Evolutionary conservation across 2,113 vertebrate species (phyloP).

Genomic region (Saimiri boliviensis): DNA sequence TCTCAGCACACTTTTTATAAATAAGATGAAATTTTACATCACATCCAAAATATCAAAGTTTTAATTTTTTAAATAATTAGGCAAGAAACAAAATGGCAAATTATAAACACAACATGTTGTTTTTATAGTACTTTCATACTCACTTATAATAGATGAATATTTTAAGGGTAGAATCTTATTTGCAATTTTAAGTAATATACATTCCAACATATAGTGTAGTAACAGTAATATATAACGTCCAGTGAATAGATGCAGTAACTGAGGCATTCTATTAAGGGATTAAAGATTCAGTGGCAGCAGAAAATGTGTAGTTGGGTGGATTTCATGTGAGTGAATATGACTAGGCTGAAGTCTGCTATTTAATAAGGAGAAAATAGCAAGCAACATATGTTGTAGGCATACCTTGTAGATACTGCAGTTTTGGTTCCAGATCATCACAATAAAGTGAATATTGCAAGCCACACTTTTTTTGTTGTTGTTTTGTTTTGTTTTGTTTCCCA

Average conservation of each 20-base stretch:
- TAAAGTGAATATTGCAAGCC: neutral
- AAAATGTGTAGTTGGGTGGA: neutral
- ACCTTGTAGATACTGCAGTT: neutral
- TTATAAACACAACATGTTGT: constrained; percentile 42
- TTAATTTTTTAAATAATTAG: constrained; percentile 29
- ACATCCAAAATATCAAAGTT: neutral
- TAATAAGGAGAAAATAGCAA: neutral
- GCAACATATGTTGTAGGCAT: neutral
- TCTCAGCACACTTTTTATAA: constrained; percentile 10
- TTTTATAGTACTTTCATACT: constrained; percentile 3
- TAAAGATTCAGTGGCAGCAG: neutral
- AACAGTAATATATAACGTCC: neutral
- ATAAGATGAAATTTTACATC: neutral
- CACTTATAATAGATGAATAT: neutral
- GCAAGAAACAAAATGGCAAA: constrained; percentile 50
- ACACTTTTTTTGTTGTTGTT: neutral
- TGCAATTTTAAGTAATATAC: neutral
- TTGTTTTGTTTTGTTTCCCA: neutral
- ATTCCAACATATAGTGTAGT: neutral
- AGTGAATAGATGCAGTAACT: neutral
- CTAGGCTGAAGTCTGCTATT: neutral
- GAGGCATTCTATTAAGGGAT: neutral
- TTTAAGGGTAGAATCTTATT: constrained; percentile 20
- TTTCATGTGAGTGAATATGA: neutral
- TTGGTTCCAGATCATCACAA: neutral